Conservation (phyloP, 2,797 vertebrate species). For the Myiothlypis chrysogaster region DNA sequence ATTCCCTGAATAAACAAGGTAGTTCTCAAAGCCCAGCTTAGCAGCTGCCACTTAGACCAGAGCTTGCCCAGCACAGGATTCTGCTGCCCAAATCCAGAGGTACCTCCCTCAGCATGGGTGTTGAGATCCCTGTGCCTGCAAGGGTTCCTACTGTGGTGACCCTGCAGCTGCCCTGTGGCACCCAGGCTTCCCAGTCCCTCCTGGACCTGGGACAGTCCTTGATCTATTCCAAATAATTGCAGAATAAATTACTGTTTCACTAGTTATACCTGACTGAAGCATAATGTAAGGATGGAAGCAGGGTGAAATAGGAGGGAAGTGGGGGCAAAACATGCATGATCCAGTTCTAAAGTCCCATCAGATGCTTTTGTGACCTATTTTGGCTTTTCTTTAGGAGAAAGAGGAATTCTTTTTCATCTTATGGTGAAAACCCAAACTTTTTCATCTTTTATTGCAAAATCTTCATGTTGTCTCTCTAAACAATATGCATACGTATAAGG, state of each 20-base stretch:
- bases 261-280: neutral
- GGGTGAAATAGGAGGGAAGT: neutral
- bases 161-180: neutral
- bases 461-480: neutral
- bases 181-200: fast-evolving
- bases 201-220: neutral
- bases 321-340: fast-evolving
- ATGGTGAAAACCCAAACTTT: neutral
- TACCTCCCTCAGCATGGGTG: fast-evolving
- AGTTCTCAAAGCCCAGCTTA: neutral
- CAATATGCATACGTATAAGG: neutral
- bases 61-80: neutral
- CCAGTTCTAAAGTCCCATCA: neutral
- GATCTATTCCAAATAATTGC: neutral
- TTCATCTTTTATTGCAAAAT: neutral
- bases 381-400: neutral
- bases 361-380: neutral
- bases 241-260: neutral
- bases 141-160: neutral
- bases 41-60: neutral
- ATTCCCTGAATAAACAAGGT: neutral
- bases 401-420: neutral
- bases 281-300: neutral
- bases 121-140: neutral
- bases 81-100: neutral